A percentile compares a stretch with the other conserved stretches of the same genome.
Conservation (phyloP, 2,113 vertebrate species). For the Hemiscyllium ocellatum region DNA sequence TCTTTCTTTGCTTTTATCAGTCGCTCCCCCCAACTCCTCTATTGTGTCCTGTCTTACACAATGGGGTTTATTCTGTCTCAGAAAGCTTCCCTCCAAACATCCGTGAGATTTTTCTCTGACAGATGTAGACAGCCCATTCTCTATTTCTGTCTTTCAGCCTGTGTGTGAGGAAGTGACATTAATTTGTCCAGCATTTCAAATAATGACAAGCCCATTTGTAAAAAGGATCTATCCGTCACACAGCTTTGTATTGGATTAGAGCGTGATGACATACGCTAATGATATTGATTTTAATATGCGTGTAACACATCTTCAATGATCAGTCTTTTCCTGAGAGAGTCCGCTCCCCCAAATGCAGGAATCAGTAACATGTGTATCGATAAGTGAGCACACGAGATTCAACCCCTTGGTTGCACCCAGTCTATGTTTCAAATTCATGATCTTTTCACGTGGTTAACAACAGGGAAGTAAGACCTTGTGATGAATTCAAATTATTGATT, state of each 20-base stretch:
- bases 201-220: conserved; percentile 5
- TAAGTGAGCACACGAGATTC: neutral
- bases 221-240: neutral
- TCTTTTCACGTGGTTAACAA: neutral
- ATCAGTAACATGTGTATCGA: neutral
- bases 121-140: neutral
- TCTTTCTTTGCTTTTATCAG: neutral
- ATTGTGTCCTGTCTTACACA: neutral
- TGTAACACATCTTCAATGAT: neutral
- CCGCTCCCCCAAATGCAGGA: neutral
- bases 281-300: neutral
- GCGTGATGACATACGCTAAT: neutral
- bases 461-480: neutral
- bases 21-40: neutral
- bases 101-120: neutral
- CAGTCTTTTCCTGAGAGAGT: neutral
- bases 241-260: neutral
- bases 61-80: neutral
- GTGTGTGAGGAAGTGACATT: neutral
- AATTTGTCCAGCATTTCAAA: neutral
- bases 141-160: neutral
- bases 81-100: neutral
- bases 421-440: neutral
- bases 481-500: neutral
- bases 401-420: neutral